These are phyloP conservation scores for Actias luna DNA, from an alignment of 2,888 invertebrate genomes.

Conservation along the genomic window DNA sequence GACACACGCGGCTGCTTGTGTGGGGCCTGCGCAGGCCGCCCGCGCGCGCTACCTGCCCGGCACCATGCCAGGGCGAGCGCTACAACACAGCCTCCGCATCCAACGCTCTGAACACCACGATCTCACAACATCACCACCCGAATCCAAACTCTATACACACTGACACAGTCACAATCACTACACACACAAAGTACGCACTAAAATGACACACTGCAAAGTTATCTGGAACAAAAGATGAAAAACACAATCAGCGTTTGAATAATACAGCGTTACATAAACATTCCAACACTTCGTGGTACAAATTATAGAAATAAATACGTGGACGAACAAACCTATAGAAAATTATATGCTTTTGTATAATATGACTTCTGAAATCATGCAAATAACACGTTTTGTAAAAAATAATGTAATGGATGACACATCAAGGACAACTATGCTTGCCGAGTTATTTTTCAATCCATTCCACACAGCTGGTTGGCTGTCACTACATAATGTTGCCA, in stretches of 20 bases:
- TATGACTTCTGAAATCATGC: slow-evolving; percentile 27
- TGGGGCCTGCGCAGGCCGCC: slow-evolving; percentile 81
- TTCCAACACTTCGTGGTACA: slow-evolving; percentile 56
- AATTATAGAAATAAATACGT: not conserved
- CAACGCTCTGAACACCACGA: slow-evolving; percentile 50
- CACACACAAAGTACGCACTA: slow-evolving; percentile 42
- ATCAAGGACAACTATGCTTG: slow-evolving; percentile 72
- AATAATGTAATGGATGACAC: slow-evolving; percentile 75
- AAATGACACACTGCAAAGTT: slow-evolving; percentile 53
- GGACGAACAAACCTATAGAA: not conserved
- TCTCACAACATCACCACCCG: slow-evolving; percentile 49
- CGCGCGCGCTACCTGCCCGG: slow-evolving; percentile 82
- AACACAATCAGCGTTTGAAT: slow-evolving; percentile 64
- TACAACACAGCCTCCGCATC: slow-evolving; percentile 65
- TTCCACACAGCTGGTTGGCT: slow-evolving; percentile 75
- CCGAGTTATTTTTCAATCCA: slow-evolving; percentile 73
- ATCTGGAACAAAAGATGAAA: slow-evolving; percentile 76
- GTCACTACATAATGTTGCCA: slow-evolving; percentile 70
- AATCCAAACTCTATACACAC: slow-evolving; percentile 37
- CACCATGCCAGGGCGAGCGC: slow-evolving; percentile 79
- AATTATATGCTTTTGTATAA: not conserved
- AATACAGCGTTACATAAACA: slow-evolving; percentile 79
- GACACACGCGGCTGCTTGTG: slow-evolving; percentile 82
- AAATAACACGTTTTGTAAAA: slow-evolving; percentile 61
- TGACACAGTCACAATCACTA: slow-evolving; percentile 41